A percentile compares a stretch with the other conserved stretches of the same genome.
These are phyloP conservation scores for Adelphocoris suturalis DNA, from an alignment of 2,888 invertebrate species.

Conservation along the genomic window DNA sequence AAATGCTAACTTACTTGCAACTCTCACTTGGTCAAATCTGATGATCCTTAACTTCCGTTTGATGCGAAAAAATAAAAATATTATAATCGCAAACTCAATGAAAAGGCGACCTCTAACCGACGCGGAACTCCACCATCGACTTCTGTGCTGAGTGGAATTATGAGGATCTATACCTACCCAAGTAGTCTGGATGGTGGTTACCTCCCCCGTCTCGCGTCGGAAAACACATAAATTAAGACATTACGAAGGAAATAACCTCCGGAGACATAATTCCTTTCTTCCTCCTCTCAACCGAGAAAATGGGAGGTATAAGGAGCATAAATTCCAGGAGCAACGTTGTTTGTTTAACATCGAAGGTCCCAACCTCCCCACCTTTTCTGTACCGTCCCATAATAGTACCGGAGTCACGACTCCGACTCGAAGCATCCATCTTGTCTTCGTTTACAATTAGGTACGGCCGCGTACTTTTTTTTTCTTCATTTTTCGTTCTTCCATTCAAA, in stretches of 20 bases:
- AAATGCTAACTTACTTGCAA: no score
- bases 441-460: slow-evolving; percentile 22
- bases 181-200: neutral
- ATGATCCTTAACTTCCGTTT: no score
- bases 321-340: slow-evolving; percentile 35
- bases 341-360: slow-evolving; percentile 37
- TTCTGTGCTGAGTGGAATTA: neutral
- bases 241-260: slow-evolving; percentile 32
- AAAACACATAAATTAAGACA: slow-evolving; percentile 39
- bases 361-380: neutral
- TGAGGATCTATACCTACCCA: neutral
- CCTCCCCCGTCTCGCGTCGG: neutral
- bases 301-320: slow-evolving; percentile 27
- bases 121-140: neutral
- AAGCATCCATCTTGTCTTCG: slow-evolving; percentile 34
- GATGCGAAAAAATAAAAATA: no score
- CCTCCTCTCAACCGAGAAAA: neutral
- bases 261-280: neutral
- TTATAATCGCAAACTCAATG: no score
- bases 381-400: slow-evolving; percentile 14
- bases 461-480: neutral
- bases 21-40: no score
- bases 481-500: slow-evolving; percentile 24
- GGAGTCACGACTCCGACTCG: neutral
- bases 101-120: neutral